These are phyloP conservation scores for Herminia tarsipennalis DNA, from an alignment of 2,888 invertebrate species.

Conservation along the genomic window DNA sequence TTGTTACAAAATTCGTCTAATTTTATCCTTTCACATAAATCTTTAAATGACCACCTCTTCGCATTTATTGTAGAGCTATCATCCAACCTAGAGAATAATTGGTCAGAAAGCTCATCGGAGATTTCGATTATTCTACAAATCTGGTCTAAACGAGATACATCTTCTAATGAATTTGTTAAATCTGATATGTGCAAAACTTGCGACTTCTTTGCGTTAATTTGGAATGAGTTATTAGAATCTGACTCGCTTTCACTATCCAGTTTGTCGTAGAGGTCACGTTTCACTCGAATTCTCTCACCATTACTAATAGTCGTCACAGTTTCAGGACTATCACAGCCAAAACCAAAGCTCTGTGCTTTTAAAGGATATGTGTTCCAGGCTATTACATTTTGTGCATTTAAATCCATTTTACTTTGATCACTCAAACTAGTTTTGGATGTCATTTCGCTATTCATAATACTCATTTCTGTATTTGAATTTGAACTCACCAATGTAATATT, in stretches of 20 bases:
- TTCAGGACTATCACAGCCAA: constrained; percentile 36
- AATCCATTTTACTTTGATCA: constrained; percentile 9
- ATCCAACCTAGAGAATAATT: constrained; percentile 65
- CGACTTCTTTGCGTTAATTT: constrained; percentile 66
- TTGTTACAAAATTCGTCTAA: constrained; percentile 76
- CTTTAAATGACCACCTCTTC: constrained; percentile 75
- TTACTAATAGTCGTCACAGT: constrained; percentile 46
- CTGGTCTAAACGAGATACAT: constrained; percentile 71
- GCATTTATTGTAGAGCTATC: constrained; percentile 23
- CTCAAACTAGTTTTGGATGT: no score
- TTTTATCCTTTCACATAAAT: constrained; percentile 73
- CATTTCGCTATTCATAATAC: constrained; percentile 8
- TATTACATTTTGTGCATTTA: constrained; percentile 28
- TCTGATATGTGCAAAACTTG: constrained; percentile 71
- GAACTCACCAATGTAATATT: constrained; percentile 39
- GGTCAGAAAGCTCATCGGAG: constrained; percentile 76
- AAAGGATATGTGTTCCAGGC: no score
- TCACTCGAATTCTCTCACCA: constrained; percentile 32
- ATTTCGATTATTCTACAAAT: constrained; percentile 80
- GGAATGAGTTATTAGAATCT: constrained; percentile 71
- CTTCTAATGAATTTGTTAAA: constrained; percentile 71
- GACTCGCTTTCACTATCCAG: constrained; percentile 71
- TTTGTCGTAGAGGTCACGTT: constrained; percentile 73
- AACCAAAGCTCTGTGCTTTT: no score
- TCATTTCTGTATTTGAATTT: constrained; percentile 7